Evolutionary conservation across 2,888 invertebrate genomes (phyloP), one percentile per base, ranked within the genome.

Genomic region (Drosophila eohydei): DNA sequence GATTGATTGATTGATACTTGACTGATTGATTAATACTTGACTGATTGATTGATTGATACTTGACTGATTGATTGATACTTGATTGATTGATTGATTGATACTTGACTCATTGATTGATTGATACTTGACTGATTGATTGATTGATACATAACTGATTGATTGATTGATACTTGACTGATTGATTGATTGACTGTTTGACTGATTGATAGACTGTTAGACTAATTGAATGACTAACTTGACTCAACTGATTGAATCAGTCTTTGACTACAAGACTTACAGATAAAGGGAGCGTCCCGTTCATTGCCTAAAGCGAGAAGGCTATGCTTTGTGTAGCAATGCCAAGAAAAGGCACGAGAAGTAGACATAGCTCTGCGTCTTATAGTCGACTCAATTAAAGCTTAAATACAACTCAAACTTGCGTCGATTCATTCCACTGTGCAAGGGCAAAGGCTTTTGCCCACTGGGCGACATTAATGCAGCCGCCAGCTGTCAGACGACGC

Each of bases 401-500:
- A 5, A n/a, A 3, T 40, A 0, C 2, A n/a, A 40, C n/a, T 40
- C 3, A 5, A n/a, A n/a, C 8, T 40, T n/a, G 1, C 40, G 3
- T 3, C 26, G n/a, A 30, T 32, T 16, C 11, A 32, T 11, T 46
- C 46, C 50, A 50, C 50, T 50, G 50, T 50, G 61, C 44, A 16
- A 36, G n/a, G 34, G 34, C 43, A n/a, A 57, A 16, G 16, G 6
- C 50, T 34, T 16, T 34, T 4, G 50, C 12, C 32, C 30, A 21
- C 2, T 5, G 32, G 41, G 21, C 62, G 21, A 30, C 55, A 59
- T 54, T 56, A 70, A 71, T 74, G 74, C 78, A 77, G 56, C 59
- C 34, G 4, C 32, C 14, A 26, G 6, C 32, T 36, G 51, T 8
- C 21, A 32, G 34, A 51, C 48, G 34, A 32, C 44, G 36, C 12